Base-by-base conservation (phyloP, 2,113 vertebrate species). In the Eulacestoma nigropectus region DNA sequence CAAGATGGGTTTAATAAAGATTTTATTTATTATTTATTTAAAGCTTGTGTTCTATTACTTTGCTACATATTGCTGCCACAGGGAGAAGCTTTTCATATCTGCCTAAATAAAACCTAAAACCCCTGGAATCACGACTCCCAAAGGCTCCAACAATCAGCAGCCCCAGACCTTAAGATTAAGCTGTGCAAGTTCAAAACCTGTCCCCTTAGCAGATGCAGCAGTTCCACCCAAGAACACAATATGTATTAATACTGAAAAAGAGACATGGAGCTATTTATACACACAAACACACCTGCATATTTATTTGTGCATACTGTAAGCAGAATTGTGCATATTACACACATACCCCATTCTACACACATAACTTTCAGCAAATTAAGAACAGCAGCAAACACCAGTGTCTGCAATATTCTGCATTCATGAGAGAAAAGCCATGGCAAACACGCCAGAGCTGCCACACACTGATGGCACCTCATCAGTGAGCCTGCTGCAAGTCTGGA, bases 1-100 rank as follows among this genome's bases (percentile, higher is more conserved):
- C 47, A 56, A 84, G 89, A 93, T 78, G 91, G 84, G 30, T 91
- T 96, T 92, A 95, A 95, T 95, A 92, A 95, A 89, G 68, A 75
- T 67, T 83, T 53, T 69, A 80, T 94, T 90, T 86, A 90, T 89
- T 87, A 89, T 96, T 95, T 89, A 89, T 81, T 89, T 91, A 93
- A 92, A 81, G 60, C 41, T 92, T 78, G 47, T 78, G 52, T 90
- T 86, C 79, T 79, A 73, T 83, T 93, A 73, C 53, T 69, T 89
- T 55, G 67, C 63, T 92, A 67, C 59, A 77, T 84, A 78, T 44
- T 95, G 64, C 44, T 89, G 94, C 83, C 27, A 13, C 55, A 25
- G 73, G 93, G 73, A 86, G 39, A 64, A 89, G 64, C 30, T 84
- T 89, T 90, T 84, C 80, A 30, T 68, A 93, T 72, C 56, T 95